Evolutionary conservation across 2,113 vertebrate species (phyloP), one percentile per base, ranked within the genome.

Genomic region (Chamaea fasciata): DNA sequence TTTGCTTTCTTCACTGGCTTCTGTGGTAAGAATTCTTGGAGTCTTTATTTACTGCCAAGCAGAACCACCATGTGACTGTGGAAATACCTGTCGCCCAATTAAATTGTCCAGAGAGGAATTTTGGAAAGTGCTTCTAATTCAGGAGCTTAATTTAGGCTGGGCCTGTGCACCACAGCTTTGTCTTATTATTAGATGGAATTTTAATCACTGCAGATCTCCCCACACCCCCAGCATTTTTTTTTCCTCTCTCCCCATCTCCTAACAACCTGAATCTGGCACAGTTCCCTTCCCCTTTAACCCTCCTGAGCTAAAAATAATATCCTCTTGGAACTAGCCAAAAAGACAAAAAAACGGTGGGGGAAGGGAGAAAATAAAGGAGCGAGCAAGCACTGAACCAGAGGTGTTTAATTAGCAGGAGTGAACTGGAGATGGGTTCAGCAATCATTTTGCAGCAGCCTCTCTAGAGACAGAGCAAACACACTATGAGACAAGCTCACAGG

Each of bases 231-330:
- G 71, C 97, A 96, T 87, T 89, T 95, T 90, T 47, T 50, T 88
- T 74, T 94, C 86, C 87, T 97, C 89, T 86, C 65, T 95, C 86
- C 83, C 81, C 71, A 95, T 94, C 91, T 97, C 94, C 90, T 95
- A 97, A 97, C 92, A 97, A 97, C 96, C 96, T 95, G 95, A 93
- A 97, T 97, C 96, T 98, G 97, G 97, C 97, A 95, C 63, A 93
- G 84, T 96, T 97, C 95, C 94, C 79, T 97, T 97, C 93, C 87
- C 96, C 96, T 98, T 98, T 98, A 96, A 97, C 97, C 97, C 96
- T 95, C 92, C 8, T 13, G 88, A 96, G 97, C 97, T 98, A 98
- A 98, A 98, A 98, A 98, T 97, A 98, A 97, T 94, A 96, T 96
- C 94, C 70, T 95, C 80, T 89, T 92, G 89, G 94, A 98, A 87